Conservation (phyloP, 23 tunicate genomes). For the Trididemnum clinides region DNA sequence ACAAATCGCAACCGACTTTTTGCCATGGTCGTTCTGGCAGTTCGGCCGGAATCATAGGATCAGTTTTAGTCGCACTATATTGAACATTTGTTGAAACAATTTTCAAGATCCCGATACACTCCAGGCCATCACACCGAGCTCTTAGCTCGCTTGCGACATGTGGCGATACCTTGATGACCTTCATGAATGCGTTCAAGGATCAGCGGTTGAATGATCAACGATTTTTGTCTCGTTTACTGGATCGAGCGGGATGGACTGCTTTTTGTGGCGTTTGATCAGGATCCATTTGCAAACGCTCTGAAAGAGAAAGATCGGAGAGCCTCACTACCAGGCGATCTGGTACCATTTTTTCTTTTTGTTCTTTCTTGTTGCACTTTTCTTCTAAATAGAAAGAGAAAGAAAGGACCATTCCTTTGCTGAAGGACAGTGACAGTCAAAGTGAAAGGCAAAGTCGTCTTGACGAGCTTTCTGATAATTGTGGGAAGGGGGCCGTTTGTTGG, state of each 20-base stretch:
- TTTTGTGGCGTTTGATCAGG: conserved; percentile 16
- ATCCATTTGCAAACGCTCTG: conserved; percentile 30
- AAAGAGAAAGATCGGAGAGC: background rate
- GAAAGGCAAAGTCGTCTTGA: too few species aligned
- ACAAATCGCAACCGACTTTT: conserved; percentile 24
- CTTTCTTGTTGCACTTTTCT: background rate
- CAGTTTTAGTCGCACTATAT: background rate
- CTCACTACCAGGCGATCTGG: conserved; percentile 32
- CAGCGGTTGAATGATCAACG: background rate
- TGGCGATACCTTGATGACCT: conserved; percentile 39
- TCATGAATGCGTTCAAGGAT: conserved; percentile 11
- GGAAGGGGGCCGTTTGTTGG: too few species aligned
- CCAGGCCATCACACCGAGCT: conserved; percentile 18
- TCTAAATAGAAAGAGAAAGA: too few species aligned
- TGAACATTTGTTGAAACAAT: conserved; percentile 1
- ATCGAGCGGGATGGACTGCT: conserved; percentile 4
- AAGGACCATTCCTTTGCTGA: too few species aligned
- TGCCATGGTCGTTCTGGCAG: conserved; percentile 27
- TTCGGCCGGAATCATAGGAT: conserved; percentile 10
- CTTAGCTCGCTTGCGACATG: conserved; percentile 16
- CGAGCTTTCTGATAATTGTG: too few species aligned
- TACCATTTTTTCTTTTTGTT: background rate
- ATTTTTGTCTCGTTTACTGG: background rate
- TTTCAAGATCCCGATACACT: conserved; percentile 6
- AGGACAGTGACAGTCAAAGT: too few species aligned